Evolutionary conservation across 1,140 invertebrate genomes (phyloP).

Genomic region (Palaemon carinicauda): DNA sequence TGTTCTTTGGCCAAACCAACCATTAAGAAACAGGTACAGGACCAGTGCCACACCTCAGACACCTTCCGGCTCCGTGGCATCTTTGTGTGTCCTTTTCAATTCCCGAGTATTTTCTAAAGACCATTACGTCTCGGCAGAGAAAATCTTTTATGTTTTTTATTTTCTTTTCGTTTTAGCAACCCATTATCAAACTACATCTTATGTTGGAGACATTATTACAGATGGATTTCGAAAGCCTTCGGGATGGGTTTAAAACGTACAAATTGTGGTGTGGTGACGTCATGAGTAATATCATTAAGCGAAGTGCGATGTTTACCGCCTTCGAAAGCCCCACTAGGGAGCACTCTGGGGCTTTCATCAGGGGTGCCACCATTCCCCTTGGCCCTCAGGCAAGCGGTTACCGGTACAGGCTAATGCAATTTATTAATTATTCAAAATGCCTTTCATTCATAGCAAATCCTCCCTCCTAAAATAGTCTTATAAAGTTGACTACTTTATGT

Average conservation of each 20-base stretch:
- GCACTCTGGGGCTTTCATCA: slow-evolving; percentile 9
- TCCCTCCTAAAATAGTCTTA: too few relatives aligned
- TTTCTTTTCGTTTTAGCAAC: too few relatives aligned
- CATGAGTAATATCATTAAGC: slow-evolving; percentile 31
- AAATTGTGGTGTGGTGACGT: background rate
- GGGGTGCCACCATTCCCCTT: too few relatives aligned
- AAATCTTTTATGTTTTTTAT: background rate
- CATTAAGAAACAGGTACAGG: slow-evolving; percentile 23
- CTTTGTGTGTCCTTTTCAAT: background rate
- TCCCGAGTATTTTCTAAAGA: too few relatives aligned
- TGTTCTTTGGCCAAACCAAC: background rate
- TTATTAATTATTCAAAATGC: background rate
- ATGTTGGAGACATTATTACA: too few relatives aligned
- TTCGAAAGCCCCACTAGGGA: background rate
- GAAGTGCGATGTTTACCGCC: slow-evolving; percentile 24
- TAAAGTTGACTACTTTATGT: too few relatives aligned
- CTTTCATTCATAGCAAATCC: background rate
- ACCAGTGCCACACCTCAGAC: background rate
- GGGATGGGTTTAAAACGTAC: too few relatives aligned
- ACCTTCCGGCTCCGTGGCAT: slow-evolving; percentile 3
- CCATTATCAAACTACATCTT: too few relatives aligned
- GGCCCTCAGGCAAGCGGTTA: background rate
- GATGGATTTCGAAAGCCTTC: too few relatives aligned
- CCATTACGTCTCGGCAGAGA: background rate
- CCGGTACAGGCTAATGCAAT: too few relatives aligned